phyloP scores from a whole-genome alignment of 37 sponge, comb jelly and placozoan species.

The Oscarella lobularis region DNA sequence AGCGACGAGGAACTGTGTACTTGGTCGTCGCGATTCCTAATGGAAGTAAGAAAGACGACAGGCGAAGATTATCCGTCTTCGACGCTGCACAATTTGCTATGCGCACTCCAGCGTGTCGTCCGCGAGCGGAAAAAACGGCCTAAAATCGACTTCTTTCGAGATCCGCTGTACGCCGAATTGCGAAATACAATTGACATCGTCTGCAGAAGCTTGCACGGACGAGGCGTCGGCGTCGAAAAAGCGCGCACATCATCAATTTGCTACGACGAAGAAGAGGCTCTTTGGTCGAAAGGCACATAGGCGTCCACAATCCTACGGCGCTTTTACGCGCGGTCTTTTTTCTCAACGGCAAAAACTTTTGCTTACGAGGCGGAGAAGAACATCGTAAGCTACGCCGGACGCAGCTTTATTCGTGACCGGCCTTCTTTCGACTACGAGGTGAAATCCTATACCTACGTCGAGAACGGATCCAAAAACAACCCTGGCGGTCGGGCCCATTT shows the following conservation, averaged over 20 bases:
- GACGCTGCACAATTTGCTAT: background rate
- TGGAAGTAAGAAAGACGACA: background rate
- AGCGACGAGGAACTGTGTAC: background rate
- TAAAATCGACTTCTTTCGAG: background rate
- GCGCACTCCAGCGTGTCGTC: background rate
- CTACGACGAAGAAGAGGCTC: background rate
- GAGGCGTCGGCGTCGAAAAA: slow-evolving; percentile 5
- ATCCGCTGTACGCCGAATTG: no score
- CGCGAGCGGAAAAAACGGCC: background rate
- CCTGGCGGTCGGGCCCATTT: slow-evolving; percentile 13
- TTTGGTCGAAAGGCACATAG: background rate
- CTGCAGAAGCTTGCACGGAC: background rate
- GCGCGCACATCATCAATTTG: slow-evolving; percentile 2
- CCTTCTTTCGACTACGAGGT: background rate
- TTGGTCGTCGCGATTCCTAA: background rate
- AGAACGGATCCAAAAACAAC: slow-evolving; percentile 22
- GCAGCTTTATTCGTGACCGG: background rate
- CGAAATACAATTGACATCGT: slow-evolving; percentile 8
- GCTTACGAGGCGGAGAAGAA: background rate
- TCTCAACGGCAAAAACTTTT: background rate
- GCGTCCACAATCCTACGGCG: background rate
- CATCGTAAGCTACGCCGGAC: background rate
- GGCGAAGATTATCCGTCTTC: background rate
- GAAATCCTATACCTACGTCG: slow-evolving; percentile 12
- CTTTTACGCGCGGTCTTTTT: background rate